These are phyloP conservation scores for Valencia hispanica DNA, from an alignment of 2,797 vertebrate species.

Conservation along the genomic window DNA sequence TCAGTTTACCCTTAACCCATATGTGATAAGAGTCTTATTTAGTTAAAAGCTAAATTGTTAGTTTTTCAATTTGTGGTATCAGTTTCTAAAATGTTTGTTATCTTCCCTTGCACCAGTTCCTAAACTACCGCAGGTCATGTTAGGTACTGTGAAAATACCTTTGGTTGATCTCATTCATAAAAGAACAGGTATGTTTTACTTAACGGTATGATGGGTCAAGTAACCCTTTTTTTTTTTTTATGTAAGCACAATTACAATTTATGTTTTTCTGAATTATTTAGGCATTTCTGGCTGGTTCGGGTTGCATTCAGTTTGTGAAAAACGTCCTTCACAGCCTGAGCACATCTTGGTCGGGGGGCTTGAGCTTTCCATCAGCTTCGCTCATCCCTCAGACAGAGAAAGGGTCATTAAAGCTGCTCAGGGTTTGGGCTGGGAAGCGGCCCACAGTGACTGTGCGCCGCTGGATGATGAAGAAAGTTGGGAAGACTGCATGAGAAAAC, in stretches of 20 bases:
- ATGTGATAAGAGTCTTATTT: neutral
- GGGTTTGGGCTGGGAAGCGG: slow-evolving; percentile 83
- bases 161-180: slow-evolving; percentile 78
- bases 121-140: slow-evolving; percentile 65
- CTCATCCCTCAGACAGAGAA: slow-evolving; percentile 86
- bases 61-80: neutral
- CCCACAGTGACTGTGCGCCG: slow-evolving; percentile 14
- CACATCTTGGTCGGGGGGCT: slow-evolving; percentile 87
- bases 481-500: slow-evolving; percentile 35
- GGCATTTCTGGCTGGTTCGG: slow-evolving; percentile 95
- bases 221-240: slow-evolving; percentile 1
- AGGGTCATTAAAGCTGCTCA: slow-evolving; percentile 84
- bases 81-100: slow-evolving; percentile 1
- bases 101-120: slow-evolving; percentile 37
- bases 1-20: neutral
- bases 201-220: neutral
- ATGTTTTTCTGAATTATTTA: slow-evolving; percentile 48
- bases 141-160: slow-evolving; percentile 78
- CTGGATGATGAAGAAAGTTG: slow-evolving; percentile 57
- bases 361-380: slow-evolving; percentile 87
- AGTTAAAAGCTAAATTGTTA: neutral
- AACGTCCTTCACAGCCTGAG: slow-evolving; percentile 51
- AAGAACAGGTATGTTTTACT: slow-evolving; percentile 75
- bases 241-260: neutral
- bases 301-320: slow-evolving; percentile 74